Evolutionary conservation across 2,888 invertebrate genomes (phyloP).

Genomic region (Patella caerulea): DNA sequence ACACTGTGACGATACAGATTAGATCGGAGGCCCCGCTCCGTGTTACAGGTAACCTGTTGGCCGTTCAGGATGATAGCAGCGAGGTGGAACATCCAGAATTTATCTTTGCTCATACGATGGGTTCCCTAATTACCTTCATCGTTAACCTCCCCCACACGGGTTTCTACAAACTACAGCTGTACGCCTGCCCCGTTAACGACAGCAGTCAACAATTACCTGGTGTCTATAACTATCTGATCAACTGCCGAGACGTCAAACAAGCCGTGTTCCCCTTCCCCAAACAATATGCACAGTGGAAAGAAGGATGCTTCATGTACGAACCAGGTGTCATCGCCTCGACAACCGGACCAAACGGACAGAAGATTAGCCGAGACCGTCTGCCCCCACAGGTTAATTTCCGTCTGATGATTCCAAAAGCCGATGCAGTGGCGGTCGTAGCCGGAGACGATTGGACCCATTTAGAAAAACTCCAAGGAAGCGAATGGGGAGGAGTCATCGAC

Average conservation of each 20-base stretch:
- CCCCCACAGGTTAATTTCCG: constrained; percentile 56
- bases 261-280: constrained; percentile 67
- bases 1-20: constrained; percentile 61
- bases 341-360: constrained; percentile 38
- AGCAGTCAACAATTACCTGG: constrained; percentile 69
- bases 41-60: constrained; percentile 69
- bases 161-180: constrained; percentile 71
- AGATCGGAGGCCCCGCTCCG: constrained; percentile 60
- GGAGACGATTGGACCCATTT: constrained; percentile 70
- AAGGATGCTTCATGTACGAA: constrained; percentile 69
- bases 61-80: constrained; percentile 49
- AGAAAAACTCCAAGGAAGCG: constrained; percentile 49
- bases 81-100: constrained; percentile 63
- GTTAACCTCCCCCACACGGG: constrained; percentile 63
- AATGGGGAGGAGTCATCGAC: constrained; percentile 66
- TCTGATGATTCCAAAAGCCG: constrained; percentile 65
- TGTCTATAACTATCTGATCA: constrained; percentile 71
- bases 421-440: constrained; percentile 69
- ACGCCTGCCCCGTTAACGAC: constrained; percentile 66
- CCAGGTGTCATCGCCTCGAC: constrained; percentile 60
- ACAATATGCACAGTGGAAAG: constrained; percentile 72
- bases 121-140: constrained; percentile 57
- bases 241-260: constrained; percentile 58
- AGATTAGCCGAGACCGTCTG: constrained; percentile 33
- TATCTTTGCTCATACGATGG: constrained; percentile 67